phyloP scores from a whole-genome alignment of 2,888 invertebrate species.

The Melieria crassipennis region DNA sequence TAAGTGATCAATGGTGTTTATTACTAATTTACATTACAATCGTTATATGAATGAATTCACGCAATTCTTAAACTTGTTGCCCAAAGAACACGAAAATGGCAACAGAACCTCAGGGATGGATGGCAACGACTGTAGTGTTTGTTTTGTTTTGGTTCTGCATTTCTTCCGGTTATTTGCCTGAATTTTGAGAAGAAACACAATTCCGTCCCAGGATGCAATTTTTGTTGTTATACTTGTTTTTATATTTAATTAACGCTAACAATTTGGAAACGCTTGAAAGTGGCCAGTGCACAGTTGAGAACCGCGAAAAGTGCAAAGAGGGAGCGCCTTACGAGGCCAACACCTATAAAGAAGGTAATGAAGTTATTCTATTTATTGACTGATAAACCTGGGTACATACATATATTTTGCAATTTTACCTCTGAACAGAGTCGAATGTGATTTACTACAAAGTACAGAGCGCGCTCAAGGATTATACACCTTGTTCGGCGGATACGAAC shows the following conservation, averaged over 20 bases:
- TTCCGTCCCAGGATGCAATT: neutral
- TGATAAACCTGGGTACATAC: no score
- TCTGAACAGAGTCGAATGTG: constrained; percentile 47
- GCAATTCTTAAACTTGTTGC: no score
- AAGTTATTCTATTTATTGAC: neutral
- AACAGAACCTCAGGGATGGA: no score
- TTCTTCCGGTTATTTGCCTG: no score
- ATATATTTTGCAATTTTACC: neutral
- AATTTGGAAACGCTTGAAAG: neutral
- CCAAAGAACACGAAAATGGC: no score
- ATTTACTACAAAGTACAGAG: constrained; percentile 67
- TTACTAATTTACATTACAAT: no score
- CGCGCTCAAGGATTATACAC: constrained; percentile 68
- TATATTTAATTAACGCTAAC: constrained; percentile 5
- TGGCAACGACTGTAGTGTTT: no score
- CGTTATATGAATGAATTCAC: no score
- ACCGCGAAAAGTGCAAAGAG: constrained; percentile 21
- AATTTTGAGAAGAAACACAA: no score
- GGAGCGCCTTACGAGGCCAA: neutral
- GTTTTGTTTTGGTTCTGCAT: no score
- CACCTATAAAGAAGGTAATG: constrained; percentile 37
- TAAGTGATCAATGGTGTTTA: no score
- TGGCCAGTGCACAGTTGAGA: constrained; percentile 25
- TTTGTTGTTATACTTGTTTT: constrained; percentile 2
- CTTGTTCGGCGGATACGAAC: constrained; percentile 66